Conservation (phyloP, 2,113 vertebrate genomes). For the Ciconia stormi region DNA sequence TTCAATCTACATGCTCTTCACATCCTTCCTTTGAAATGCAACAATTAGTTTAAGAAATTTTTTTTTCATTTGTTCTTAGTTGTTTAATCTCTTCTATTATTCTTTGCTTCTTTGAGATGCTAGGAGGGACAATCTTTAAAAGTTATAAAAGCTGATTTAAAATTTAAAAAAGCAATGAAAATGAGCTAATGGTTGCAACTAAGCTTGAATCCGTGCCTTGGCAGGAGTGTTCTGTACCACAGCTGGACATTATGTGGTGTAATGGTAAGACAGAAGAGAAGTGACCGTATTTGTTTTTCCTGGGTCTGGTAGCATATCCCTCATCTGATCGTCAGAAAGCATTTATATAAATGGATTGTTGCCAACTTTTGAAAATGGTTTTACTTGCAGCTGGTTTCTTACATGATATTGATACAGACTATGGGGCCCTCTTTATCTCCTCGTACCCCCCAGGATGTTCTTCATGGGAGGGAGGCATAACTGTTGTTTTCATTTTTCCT, state of each 20-base stretch:
- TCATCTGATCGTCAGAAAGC: slow-evolving; percentile 19
- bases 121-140: neutral
- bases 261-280: neutral
- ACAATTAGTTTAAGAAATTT: neutral
- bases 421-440: slow-evolving; percentile 14
- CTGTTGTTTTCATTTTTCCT: slow-evolving; percentile 32
- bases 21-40: neutral
- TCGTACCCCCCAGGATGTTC: slow-evolving; percentile 33
- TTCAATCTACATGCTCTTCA: neutral
- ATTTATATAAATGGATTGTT: slow-evolving; percentile 24
- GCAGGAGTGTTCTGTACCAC: neutral
- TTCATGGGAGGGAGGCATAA: slow-evolving; percentile 49
- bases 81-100: neutral
- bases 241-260: neutral
- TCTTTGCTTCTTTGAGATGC: neutral
- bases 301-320: neutral
- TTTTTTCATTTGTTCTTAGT: neutral
- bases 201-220: neutral
- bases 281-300: neutral
- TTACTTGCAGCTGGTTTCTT: slow-evolving; percentile 38
- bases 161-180: neutral
- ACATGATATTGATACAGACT: neutral
- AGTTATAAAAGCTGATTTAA: neutral
- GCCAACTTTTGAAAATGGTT: slow-evolving; percentile 8
- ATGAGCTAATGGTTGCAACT: neutral